Evolutionary conservation across 2,888 invertebrate genomes (phyloP), one percentile per base, ranked within the genome.

Genomic region (Parnassius orleans): DNA sequence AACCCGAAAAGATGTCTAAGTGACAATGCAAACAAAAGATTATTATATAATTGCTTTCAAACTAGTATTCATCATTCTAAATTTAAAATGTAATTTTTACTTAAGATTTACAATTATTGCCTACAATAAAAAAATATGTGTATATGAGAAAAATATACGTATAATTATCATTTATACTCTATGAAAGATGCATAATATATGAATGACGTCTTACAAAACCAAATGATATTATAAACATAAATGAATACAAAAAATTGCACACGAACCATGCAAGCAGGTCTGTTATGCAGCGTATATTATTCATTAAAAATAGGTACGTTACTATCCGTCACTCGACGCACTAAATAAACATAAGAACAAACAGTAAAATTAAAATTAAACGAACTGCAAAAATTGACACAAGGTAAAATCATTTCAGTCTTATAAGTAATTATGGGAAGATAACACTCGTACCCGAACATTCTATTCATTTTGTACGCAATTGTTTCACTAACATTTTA

Each of bases 381-480:
- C 61, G 53, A 58, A 60, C 61, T 64, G 63, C 64, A 68, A 66
- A 7, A 67, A 73, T 67, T 64, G 70, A 69, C 69, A 62, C 66
- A 68, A 67, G 69, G 65, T 64, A 68, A 69, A 71, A 73, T 71
- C 68, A 71, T 72, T 76, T 84, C 84, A 84, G 83, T 84, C 83
- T 83, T 82, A 76, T 78, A 70, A 74, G 64, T 64, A 76, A 75
- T 74, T 72, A 69, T 75, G 73, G 77, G 74, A 77, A 77, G 68
- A 66, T 66, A 52, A 68, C 68, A 68, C 64, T 66, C 62, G 24
- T 67, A 67, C 64, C 73, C 72, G 68, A 74, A 74, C 65, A 69
- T 63, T 66, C 69, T 70, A 66, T 67, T 65, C 15, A 65, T 53
- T 84, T 84, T 83, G 80, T 82, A 82, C 84, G 77, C 77, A 76